A percentile compares a stretch with the other conserved stretches of the same genome.
Evolutionary conservation across 2,888 invertebrate genomes (phyloP).

Genomic region (Coenonympha arcania): DNA sequence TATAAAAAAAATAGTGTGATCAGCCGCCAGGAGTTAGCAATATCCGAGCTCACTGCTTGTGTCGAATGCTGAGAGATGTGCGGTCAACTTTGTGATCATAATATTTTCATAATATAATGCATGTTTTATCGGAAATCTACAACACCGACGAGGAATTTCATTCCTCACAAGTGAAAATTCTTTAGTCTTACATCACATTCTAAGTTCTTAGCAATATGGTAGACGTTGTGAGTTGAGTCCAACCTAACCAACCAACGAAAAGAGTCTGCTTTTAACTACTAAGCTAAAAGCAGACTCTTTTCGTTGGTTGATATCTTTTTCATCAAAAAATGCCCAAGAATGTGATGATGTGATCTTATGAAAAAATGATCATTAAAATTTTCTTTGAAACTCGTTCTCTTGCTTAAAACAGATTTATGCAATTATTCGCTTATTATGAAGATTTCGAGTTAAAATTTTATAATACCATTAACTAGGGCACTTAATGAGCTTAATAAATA

Average conservation of each 20-base stretch:
- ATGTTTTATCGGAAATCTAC: slow-evolving; percentile 5
- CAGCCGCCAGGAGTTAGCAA: too few relatives aligned
- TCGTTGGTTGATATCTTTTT: too few relatives aligned
- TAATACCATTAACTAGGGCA: background rate
- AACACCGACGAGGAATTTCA: background rate
- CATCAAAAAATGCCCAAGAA: background rate
- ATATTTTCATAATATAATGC: slow-evolving; percentile 8
- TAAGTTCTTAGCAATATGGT: too few relatives aligned
- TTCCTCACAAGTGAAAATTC: background rate
- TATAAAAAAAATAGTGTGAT: too few relatives aligned
- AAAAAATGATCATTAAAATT: too few relatives aligned
- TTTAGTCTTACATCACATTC: background rate
- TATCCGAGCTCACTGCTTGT: too few relatives aligned
- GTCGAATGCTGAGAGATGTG: too few relatives aligned
- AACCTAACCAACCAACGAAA: too few relatives aligned
- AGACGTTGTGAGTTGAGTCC: background rate
- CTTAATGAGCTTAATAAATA: background rate
- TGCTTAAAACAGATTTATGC: background rate
- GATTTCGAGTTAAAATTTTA: background rate
- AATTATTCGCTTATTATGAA: background rate
- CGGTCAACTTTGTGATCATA: slow-evolving; percentile 1
- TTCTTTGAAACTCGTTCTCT: background rate
- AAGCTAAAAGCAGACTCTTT: too few relatives aligned
- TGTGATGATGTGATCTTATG: too few relatives aligned
- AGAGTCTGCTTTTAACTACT: too few relatives aligned